Evolutionary conservation across 1,140 invertebrate genomes (phyloP).

Genomic region (Orchestia grillus): DNA sequence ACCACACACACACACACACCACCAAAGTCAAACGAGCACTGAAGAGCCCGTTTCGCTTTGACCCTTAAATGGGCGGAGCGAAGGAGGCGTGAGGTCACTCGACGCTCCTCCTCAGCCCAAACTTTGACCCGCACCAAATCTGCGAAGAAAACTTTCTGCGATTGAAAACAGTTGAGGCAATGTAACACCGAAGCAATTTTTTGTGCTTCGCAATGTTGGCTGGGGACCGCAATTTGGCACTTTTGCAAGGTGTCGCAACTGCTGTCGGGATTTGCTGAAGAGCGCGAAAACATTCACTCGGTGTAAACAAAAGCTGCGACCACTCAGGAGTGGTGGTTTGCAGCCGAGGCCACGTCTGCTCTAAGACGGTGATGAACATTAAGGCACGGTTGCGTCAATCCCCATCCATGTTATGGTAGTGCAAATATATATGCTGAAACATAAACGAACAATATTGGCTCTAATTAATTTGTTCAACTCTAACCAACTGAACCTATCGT

Average conservation of each 20-base stretch:
- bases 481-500: too few species aligned
- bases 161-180: slow-evolving; percentile 44
- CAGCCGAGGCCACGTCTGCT: too few species aligned
- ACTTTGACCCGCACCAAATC: slow-evolving; percentile 47
- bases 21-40: neutral
- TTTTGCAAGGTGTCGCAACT: slow-evolving; percentile 27
- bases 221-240: slow-evolving; percentile 49
- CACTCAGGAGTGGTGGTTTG: too few species aligned
- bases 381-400: too few species aligned
- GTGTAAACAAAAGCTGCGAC: neutral
- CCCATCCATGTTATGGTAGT: too few species aligned
- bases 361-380: too few species aligned
- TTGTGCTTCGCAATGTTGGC: slow-evolving; percentile 38
- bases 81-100: slow-evolving; percentile 1
- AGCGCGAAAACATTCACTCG: neutral
- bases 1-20: neutral
- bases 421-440: too few species aligned
- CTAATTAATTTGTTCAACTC: too few species aligned
- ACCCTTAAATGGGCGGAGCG: slow-evolving; percentile 39
- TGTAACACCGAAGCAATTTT: slow-evolving; percentile 33
- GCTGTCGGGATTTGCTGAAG: slow-evolving; percentile 4
- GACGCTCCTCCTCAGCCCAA: slow-evolving; percentile 10
- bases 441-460: too few species aligned
- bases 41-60: neutral
- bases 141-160: slow-evolving; percentile 21